phyloP scores from a whole-genome alignment of 1,140 invertebrate species.

The Homarus americanus region DNA sequence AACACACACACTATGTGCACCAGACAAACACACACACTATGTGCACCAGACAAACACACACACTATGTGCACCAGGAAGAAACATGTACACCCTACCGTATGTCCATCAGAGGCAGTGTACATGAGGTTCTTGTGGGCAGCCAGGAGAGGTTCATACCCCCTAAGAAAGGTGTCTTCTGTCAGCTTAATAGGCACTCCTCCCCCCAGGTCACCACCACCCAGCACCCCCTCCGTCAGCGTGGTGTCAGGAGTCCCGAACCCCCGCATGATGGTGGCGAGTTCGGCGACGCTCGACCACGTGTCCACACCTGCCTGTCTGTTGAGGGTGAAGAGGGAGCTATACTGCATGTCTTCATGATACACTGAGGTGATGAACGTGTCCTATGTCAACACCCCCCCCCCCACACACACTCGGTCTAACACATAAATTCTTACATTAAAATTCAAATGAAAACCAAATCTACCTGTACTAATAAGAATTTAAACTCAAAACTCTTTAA shows the following conservation, averaged over 20 bases:
- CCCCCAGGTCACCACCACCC: background rate
- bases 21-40: too few relatives aligned
- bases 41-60: too few relatives aligned
- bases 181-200: conserved; percentile 49
- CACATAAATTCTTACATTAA: too few relatives aligned
- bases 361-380: too few relatives aligned
- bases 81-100: background rate
- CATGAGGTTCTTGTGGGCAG: conserved; percentile 49
- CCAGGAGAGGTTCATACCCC: conserved; percentile 66
- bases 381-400: too few relatives aligned
- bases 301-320: conserved; percentile 25
- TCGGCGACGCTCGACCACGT: conserved; percentile 70
- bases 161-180: conserved; percentile 70
- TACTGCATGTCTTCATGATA: too few relatives aligned
- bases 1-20: too few relatives aligned
- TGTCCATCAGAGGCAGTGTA: conserved; percentile 5
- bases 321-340: background rate
- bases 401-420: too few relatives aligned
- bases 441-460: too few relatives aligned
- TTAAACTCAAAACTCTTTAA: too few relatives aligned
- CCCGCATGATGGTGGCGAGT: conserved; percentile 69
- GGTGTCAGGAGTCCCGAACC: conserved; percentile 46
- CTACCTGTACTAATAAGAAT: too few relatives aligned
- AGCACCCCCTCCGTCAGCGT: conserved; percentile 1
- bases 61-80: too few relatives aligned